Evolutionary conservation across 2,797 vertebrate species (phyloP).

Genomic region (Nannoperca australis): DNA sequence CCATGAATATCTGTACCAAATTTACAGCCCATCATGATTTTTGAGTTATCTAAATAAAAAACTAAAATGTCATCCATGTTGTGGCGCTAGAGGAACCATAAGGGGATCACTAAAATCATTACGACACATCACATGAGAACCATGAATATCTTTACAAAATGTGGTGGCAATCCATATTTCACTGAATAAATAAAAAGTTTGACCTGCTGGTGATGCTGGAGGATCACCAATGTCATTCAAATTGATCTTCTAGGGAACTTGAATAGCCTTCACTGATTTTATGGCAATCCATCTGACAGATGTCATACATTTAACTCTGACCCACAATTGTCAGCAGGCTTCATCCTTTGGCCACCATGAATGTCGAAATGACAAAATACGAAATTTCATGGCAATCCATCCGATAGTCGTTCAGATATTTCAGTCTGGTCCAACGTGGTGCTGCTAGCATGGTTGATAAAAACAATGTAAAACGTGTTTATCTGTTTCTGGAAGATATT

Average conservation of each 20-base stretch:
- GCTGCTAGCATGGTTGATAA: neutral
- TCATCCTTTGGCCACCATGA: neutral
- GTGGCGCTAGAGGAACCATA: neutral
- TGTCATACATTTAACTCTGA: neutral
- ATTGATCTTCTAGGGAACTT: no score
- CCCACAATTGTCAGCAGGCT: neutral
- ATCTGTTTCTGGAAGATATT: constrained; percentile 15
- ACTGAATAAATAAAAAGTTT: neutral
- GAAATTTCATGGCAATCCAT: neutral
- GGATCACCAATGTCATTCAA: no score
- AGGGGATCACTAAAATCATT: neutral
- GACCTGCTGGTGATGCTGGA: no score
- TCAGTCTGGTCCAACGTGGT: neutral
- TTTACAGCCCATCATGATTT: neutral
- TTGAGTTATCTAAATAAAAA: neutral
- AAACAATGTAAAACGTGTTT: constrained; percentile 8
- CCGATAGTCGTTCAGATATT: neutral
- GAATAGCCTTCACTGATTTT: neutral
- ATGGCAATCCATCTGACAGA: neutral
- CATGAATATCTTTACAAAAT: neutral
- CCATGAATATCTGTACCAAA: neutral
- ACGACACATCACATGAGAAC: no score
- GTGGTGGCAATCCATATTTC: neutral
- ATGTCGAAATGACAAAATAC: neutral
- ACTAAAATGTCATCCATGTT: neutral